These are phyloP conservation scores for Drosophila subobscura DNA, from an alignment of 1,140 invertebrate species.

Conservation along the genomic window DNA sequence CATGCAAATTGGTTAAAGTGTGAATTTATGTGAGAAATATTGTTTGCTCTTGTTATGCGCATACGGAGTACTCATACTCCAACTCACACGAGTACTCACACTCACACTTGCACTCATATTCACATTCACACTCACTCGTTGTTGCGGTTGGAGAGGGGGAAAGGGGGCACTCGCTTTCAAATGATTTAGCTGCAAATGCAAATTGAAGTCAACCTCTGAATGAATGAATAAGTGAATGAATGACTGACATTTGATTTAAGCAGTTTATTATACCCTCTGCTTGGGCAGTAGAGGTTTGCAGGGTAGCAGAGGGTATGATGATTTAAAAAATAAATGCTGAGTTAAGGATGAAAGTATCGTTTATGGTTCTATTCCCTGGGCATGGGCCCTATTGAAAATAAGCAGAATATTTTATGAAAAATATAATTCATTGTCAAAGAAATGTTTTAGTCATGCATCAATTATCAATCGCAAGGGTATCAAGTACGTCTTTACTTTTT, in stretches of 20 bases:
- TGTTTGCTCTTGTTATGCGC: conserved; percentile 81
- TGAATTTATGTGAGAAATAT: conserved; percentile 84
- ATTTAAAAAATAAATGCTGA: too few relatives aligned
- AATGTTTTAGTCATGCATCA: too few relatives aligned
- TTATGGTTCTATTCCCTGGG: too few relatives aligned
- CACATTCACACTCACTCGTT: conserved; percentile 25
- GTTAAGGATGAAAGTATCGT: too few relatives aligned
- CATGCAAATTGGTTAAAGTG: conserved; percentile 83
- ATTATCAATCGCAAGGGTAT: too few relatives aligned
- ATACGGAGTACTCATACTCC: conserved; percentile 20
- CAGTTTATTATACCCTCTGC: conserved; percentile 32
- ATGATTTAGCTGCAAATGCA: conserved; percentile 83
- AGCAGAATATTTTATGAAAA: too few relatives aligned
- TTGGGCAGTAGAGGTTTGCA: too few relatives aligned
- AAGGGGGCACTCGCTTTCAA: conserved; percentile 59
- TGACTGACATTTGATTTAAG: conserved; percentile 74
- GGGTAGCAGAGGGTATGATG: too few relatives aligned
- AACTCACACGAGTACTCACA: conserved; percentile 24
- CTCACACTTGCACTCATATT: conserved; percentile 27
- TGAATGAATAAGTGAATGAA: conserved; percentile 21
- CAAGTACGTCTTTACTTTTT: too few relatives aligned
- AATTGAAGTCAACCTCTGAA: conserved; percentile 65
- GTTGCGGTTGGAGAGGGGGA: too few relatives aligned
- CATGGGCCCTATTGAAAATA: too few relatives aligned
- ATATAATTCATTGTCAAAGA: too few relatives aligned